Evolutionary conservation across 2,113 vertebrate species (phyloP), one percentile per base, ranked within the genome.

Genomic region (Semnopithecus entellus): DNA sequence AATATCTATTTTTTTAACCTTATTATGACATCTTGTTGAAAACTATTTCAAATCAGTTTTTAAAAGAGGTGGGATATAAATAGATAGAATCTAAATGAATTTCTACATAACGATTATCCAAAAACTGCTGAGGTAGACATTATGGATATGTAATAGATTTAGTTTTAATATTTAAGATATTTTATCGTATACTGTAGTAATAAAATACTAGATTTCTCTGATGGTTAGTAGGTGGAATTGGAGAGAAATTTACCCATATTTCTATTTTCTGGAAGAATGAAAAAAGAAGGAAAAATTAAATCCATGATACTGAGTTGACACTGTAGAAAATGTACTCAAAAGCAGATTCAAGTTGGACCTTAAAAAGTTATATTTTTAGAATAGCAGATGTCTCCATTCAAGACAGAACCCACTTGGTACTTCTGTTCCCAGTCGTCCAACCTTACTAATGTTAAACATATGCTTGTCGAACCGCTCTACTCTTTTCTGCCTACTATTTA

Each of bases 141-240:
- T 85, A 76, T 85, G 5, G 27, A 82, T 89, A 64, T 23, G 91
- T 57, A 92, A 84, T 79, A 48, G 55, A 76, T 91, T 81, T 89
- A 93, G n/a, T 89, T 96, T 85, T 40, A 96, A 59, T 93, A 80
- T 83, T 64, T 72, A 78, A 80, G 80, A 57, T 91, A 7, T 86
- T 80, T 72, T 93, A 59, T 87, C 83, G 17, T 8, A 55, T 86
- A 66, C 12, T 27, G 23, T 23, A 80, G 40, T 40, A 91, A 25
- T 92, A 52, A 90, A 83, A 70, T 88, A 35, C 40, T 75, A 88
- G 45, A 85, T 16, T 91, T 95, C 32, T 87, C 45, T 96, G 61
- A 59, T 92, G 11, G 50, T 82, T 55, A 93, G 14, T 85, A 43
- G 22, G 3, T 85, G n/a, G 18, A 32, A 14, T 30, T 82, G 27